Base-by-base conservation (phyloP, 2,888 invertebrate species). In the Apoderus coryli region DNA sequence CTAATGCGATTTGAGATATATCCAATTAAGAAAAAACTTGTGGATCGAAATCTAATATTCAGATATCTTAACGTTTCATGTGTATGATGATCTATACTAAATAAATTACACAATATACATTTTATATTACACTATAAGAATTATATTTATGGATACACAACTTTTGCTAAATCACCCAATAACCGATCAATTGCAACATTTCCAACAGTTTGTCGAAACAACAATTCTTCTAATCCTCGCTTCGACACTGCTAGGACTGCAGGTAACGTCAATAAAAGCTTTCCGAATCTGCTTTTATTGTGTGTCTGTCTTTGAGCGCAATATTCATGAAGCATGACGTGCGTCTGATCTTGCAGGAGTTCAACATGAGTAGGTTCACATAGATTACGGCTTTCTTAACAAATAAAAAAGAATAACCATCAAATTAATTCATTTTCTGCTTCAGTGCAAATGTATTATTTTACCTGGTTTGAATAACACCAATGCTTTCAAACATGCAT, bases 391-490 rank as follows among this genome's bases (percentile, higher is more conserved):
- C 67, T 63, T 52, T 77, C 76, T 74, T n/a, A n/a, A n/a, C n/a
- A n/a, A n/a, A n/a, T n/a, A n/a, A n/a, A n/a, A n/a, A n/a, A n/a
- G n/a, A n/a, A n/a, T n/a, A n/a, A n/a, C n/a, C n/a, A n/a, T n/a
- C n/a, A n/a, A n/a, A n/a, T n/a, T n/a, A n/a, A n/a, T n/a, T n/a
- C n/a, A n/a, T n/a, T n/a, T n/a, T n/a, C n/a, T n/a, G n/a, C n/a
- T n/a, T n/a, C n/a, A n/a, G n/a, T n/a, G n/a, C n/a, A n/a, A n/a
- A n/a, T n/a, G n/a, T n/a, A n/a, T n/a, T n/a, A n/a, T n/a, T n/a
- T n/a, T 59, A 82, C 85, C 84, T 57, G 78, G 69, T 56, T 81
- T 80, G 54, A 85, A 88, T 4, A 88, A 62, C 4, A 82, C 70
- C 6, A 81, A 63, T 0, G 81, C 78, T 52, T 85, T 86, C n/a